phyloP scores from a whole-genome alignment of 2,888 invertebrate genomes.

The Conistra vaccinii region DNA sequence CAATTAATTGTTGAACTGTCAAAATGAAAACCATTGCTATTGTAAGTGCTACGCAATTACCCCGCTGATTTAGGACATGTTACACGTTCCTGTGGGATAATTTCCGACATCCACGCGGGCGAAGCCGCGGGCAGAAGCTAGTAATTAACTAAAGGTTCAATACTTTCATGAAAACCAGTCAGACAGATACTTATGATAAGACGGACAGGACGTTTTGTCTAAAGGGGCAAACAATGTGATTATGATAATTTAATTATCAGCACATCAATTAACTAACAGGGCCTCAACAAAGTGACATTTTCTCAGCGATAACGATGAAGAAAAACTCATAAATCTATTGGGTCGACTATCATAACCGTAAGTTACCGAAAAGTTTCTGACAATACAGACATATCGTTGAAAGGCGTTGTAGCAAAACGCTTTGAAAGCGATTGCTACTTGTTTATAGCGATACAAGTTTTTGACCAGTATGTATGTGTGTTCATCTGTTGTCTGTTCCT shows the following conservation, averaged over 20 bases:
- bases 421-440: neutral
- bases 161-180: slow-evolving; percentile 5
- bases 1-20: too few relatives aligned
- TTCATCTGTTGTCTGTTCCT: too few relatives aligned
- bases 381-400: neutral
- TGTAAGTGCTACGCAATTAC: too few relatives aligned
- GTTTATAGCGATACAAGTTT: neutral
- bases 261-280: neutral
- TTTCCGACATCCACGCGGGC: too few relatives aligned
- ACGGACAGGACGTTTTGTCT: neutral
- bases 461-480: too few relatives aligned
- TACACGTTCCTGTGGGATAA: too few relatives aligned
- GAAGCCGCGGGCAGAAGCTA: too few relatives aligned
- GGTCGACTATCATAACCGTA: neutral
- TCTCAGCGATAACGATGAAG: neutral
- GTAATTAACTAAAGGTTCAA: slow-evolving; percentile 5
- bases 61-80: too few relatives aligned
- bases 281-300: neutral
- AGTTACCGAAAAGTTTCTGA: neutral
- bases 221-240: neutral
- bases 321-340: too few relatives aligned
- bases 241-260: slow-evolving; percentile 1
- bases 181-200: slow-evolving; percentile 8
- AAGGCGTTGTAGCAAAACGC: neutral
- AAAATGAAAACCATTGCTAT: too few relatives aligned